Evolutionary conservation across 2,797 vertebrate genomes (phyloP).

Genomic region (Euthynnus affinis): DNA sequence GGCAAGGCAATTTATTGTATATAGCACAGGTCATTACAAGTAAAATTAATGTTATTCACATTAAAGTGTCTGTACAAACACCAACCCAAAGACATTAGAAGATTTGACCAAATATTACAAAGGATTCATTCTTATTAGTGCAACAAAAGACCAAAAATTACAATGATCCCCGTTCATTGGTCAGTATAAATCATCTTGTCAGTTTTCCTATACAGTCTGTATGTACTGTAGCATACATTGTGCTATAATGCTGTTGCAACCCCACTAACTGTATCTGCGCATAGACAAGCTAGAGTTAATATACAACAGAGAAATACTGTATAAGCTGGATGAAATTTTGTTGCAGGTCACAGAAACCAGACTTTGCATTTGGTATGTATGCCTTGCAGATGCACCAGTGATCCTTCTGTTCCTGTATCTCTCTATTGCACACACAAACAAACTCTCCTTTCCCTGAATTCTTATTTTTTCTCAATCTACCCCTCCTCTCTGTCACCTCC

Average conservation of each 20-base stretch:
- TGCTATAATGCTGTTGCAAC: slow-evolving; percentile 8
- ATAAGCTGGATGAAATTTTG: slow-evolving; percentile 33
- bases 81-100: not conserved
- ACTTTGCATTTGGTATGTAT: slow-evolving; percentile 27
- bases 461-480: slow-evolving; percentile 38
- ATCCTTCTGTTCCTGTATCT: slow-evolving; percentile 33
- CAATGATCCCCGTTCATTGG: not conserved
- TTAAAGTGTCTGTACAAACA: not conserved
- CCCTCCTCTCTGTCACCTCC: slow-evolving; percentile 42
- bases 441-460: slow-evolving; percentile 38
- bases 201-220: slow-evolving; percentile 6
- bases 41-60: not conserved
- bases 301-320: slow-evolving; percentile 28
- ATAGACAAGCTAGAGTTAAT: slow-evolving; percentile 28
- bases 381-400: slow-evolving; percentile 30
- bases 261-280: slow-evolving; percentile 20
- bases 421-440: slow-evolving; percentile 37
- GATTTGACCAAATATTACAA: not conserved
- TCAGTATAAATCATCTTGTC: not conserved
- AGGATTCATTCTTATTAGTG: too few relatives aligned
- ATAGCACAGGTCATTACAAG: too few relatives aligned
- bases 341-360: slow-evolving; percentile 25
- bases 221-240: not conserved
- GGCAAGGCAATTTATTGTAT: not conserved
- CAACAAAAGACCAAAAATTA: not conserved